A percentile compares a stretch with the other conserved stretches of the same genome.
Evolutionary conservation across 2,113 vertebrate species (phyloP).

Genomic region (Lutjanus erythropterus): DNA sequence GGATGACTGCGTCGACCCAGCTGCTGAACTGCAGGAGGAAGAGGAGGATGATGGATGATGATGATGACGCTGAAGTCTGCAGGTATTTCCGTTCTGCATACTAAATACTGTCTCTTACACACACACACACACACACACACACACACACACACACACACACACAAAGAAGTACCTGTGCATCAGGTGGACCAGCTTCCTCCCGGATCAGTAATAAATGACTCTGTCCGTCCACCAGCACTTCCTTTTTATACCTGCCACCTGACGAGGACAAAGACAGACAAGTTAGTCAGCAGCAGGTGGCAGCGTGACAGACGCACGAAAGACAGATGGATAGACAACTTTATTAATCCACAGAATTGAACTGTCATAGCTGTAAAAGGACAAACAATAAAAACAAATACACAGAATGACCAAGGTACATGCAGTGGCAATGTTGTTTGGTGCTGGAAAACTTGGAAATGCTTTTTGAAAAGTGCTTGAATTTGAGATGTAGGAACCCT

Average conservation of each 20-base stretch:
- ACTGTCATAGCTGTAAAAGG: too few relatives aligned
- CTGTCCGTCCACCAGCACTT: conserved; percentile 93
- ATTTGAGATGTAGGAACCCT: too few relatives aligned
- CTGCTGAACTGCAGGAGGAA: conserved; percentile 88
- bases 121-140: background rate
- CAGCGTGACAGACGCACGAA: background rate
- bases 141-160: conserved; percentile 11
- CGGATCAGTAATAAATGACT: conserved; percentile 94
- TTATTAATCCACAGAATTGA: too few relatives aligned
- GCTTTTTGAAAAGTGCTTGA: too few relatives aligned
- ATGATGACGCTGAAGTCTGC: background rate
- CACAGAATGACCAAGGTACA: too few relatives aligned
- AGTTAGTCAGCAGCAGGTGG: conserved; percentile 1
- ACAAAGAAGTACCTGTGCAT: conserved; percentile 86
- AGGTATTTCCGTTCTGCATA: background rate
- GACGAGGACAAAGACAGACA: conserved; percentile 43
- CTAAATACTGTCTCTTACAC: background rate
- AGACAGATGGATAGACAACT: too few relatives aligned
- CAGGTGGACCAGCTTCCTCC: conserved; percentile 91
- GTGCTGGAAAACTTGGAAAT: too few relatives aligned
- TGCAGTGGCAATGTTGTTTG: too few relatives aligned
- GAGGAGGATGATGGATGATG: background rate
- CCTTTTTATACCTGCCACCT: conserved; percentile 96
- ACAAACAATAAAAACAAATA: too few relatives aligned
- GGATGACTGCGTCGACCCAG: conserved; percentile 95